Percentiles rank a stretch among this genome's conserved stretches.
These are phyloP conservation scores for Agrotis ipsilon DNA, from an alignment of 2,888 invertebrate species.

Conservation along the genomic window DNA sequence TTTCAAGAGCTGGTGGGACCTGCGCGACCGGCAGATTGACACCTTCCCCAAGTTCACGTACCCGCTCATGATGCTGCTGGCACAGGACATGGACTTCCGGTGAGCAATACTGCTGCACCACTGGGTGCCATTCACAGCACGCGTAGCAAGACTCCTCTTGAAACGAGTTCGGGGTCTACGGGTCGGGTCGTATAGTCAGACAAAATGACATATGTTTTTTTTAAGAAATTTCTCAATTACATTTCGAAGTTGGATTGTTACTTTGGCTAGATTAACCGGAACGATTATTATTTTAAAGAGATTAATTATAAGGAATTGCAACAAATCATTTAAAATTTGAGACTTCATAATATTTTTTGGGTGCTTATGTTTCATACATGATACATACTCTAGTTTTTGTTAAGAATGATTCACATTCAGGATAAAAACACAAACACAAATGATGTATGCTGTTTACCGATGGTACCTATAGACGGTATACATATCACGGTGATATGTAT, in stretches of 20 bases:
- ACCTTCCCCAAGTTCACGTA: conserved; percentile 83
- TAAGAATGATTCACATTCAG: not conserved
- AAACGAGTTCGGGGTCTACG: no score
- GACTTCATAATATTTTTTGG: not conserved
- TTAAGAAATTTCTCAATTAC: no score
- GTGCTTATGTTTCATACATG: not conserved
- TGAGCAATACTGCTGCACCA: conserved; percentile 39
- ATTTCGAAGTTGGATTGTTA: no score
- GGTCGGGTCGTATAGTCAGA: no score
- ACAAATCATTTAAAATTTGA: no score
- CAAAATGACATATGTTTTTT: no score
- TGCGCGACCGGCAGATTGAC: conserved; percentile 80
- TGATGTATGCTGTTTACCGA: not conserved
- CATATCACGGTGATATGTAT: no score
- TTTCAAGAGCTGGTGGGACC: conserved; percentile 82
- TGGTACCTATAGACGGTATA: not conserved
- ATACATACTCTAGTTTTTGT: not conserved
- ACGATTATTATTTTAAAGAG: no score
- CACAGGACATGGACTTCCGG: conserved; percentile 81
- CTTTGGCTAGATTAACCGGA: not conserved
- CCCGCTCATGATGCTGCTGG: conserved; percentile 80
- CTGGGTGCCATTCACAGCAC: no score
- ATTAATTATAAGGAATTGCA: no score
- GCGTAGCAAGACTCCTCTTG: no score
- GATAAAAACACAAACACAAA: not conserved